Conservation (phyloP, 2,113 vertebrate species). For the Ascaphus truei region DNA sequence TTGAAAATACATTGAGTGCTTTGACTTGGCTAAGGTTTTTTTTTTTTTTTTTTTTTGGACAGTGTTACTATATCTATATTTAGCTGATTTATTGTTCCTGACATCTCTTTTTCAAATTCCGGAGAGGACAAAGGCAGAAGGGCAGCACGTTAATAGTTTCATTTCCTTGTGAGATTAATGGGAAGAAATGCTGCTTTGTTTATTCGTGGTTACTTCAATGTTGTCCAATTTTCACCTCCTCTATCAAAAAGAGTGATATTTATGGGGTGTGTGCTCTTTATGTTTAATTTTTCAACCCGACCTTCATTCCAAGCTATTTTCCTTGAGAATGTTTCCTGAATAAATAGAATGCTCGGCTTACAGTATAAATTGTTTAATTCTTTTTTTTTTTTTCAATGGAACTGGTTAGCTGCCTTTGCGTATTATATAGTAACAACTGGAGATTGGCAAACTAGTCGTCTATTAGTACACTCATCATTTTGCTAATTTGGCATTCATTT, state of each 20-base stretch:
- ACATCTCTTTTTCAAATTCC: conserved; percentile 8
- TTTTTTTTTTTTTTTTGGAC: too few relatives aligned
- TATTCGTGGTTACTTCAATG: background rate
- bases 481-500: background rate
- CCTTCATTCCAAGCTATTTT: conserved; percentile 21
- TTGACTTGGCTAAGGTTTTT: too few relatives aligned
- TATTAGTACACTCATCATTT: background rate
- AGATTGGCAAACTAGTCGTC: background rate
- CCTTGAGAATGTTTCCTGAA: conserved; percentile 24
- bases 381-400: background rate
- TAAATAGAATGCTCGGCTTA: conserved; percentile 5
- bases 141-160: conserved; percentile 17
- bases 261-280: background rate
- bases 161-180: conserved; percentile 28
- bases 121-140: conserved; percentile 15
- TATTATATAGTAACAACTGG: background rate
- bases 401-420: background rate
- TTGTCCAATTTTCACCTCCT: background rate
- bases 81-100: background rate
- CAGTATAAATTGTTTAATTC: background rate
- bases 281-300: conserved; percentile 11
- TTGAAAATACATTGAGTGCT: too few relatives aligned
- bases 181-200: conserved; percentile 2
- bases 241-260: conserved; percentile 25
- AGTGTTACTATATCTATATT: too few relatives aligned